A percentile compares a stretch with the other conserved stretches of the same genome.
These are phyloP conservation scores for Petaurus breviceps DNA, from an alignment of 2,113 vertebrate genomes.

Conservation along the genomic window DNA sequence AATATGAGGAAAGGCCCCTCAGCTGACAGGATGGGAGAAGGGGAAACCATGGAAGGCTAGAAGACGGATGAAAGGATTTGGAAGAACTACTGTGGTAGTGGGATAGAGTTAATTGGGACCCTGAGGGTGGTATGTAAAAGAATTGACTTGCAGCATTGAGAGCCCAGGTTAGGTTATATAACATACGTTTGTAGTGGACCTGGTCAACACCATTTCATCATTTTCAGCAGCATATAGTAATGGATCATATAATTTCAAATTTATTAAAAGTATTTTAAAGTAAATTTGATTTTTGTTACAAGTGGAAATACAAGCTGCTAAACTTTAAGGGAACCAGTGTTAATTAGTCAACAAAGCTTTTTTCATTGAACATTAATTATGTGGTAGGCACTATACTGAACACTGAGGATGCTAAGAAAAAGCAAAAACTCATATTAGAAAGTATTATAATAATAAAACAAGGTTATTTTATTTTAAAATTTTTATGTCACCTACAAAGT, in stretches of 20 bases:
- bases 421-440: neutral
- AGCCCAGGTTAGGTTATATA: neutral
- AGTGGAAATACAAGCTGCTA: neutral
- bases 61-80: neutral
- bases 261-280: neutral
- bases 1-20: neutral
- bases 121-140: too few relatives aligned
- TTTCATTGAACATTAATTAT: neutral
- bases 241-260: too few relatives aligned
- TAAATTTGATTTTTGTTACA: neutral
- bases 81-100: neutral
- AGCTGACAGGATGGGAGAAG: neutral
- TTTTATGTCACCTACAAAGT: neutral
- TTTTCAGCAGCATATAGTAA: neutral
- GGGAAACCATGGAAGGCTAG: neutral
- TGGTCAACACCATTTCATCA: neutral
- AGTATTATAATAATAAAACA: neutral
- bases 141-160: neutral
- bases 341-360: neutral
- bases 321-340: neutral
- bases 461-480: neutral
- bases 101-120: neutral
- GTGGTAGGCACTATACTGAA: neutral
- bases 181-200: neutral
- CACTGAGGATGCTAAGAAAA: neutral